phyloP scores from a whole-genome alignment of 2,888 invertebrate genomes.

The Nemurella pictetii region DNA sequence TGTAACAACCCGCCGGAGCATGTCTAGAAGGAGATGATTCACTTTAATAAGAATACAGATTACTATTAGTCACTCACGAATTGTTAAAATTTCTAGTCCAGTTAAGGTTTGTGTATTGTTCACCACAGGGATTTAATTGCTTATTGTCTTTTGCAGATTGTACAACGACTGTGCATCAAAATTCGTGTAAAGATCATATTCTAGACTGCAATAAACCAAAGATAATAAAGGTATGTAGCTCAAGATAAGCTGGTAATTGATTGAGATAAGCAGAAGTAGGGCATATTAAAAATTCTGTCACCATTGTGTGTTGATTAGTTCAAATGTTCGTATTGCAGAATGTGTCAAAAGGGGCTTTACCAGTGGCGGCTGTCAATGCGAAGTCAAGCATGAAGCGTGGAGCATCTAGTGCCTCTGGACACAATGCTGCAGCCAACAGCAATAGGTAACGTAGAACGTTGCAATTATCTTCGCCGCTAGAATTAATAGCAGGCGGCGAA shows the following conservation, averaged over 20 bases:
- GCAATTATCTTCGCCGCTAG: background rate
- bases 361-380: background rate
- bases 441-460: constrained; percentile 36
- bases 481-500: background rate
- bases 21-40: background rate
- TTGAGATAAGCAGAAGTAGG: background rate
- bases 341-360: constrained; percentile 32
- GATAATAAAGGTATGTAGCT: constrained; percentile 38
- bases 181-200: constrained; percentile 85
- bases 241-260: background rate
- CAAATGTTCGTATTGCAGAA: constrained; percentile 18
- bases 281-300: background rate
- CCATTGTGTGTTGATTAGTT: background rate
- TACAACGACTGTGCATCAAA: constrained; percentile 83
- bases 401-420: constrained; percentile 36
- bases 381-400: constrained; percentile 37
- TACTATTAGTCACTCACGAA: background rate
- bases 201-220: constrained; percentile 77
- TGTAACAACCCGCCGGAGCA: background rate
- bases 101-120: background rate
- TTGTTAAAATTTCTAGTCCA: background rate
- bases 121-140: background rate
- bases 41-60: background rate
- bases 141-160: constrained; percentile 64
- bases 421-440: constrained; percentile 36